Conservation (phyloP, 2,888 invertebrate species). For the Synergus itoensis region DNA sequence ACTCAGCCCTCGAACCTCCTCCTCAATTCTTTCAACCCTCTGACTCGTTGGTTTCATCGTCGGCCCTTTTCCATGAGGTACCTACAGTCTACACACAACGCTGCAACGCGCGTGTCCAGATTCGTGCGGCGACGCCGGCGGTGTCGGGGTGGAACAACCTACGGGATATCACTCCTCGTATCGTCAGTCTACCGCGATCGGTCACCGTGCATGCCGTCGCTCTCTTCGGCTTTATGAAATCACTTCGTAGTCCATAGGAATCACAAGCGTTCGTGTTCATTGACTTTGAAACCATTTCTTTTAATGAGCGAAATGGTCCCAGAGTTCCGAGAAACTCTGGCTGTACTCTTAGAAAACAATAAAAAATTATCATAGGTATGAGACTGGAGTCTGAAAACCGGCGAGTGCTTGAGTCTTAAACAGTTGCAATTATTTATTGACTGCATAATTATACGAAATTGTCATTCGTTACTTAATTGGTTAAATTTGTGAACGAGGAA, state of each 20-base stretch:
- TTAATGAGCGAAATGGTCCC: not conserved
- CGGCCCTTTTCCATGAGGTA: constrained; percentile 53
- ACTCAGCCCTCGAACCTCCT: constrained; percentile 49
- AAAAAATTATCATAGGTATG: no score
- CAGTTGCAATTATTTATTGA: not conserved
- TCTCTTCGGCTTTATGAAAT: not conserved
- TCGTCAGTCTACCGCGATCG: constrained; percentile 58
- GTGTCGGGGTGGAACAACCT: constrained; percentile 57
- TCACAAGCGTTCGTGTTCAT: not conserved
- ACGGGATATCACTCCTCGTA: constrained; percentile 56
- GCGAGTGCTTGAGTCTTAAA: not conserved
- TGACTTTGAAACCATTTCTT: not conserved
- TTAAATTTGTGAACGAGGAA: not conserved
- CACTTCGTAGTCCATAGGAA: not conserved
- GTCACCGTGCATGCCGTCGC: constrained; percentile 47
- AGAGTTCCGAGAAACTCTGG: no score
- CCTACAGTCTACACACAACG: constrained; percentile 56
- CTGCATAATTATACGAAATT: not conserved
- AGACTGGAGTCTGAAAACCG: no score
- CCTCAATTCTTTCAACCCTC: constrained; percentile 53
- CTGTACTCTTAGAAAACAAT: not conserved
- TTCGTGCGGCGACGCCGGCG: constrained; percentile 59
- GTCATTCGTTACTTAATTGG: not conserved
- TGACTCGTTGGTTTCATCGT: constrained; percentile 54
- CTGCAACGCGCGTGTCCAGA: constrained; percentile 56